Evolutionary conservation across 2,888 invertebrate genomes (phyloP), one percentile per base, ranked within the genome.

Genomic region (Camponotus fellah): DNA sequence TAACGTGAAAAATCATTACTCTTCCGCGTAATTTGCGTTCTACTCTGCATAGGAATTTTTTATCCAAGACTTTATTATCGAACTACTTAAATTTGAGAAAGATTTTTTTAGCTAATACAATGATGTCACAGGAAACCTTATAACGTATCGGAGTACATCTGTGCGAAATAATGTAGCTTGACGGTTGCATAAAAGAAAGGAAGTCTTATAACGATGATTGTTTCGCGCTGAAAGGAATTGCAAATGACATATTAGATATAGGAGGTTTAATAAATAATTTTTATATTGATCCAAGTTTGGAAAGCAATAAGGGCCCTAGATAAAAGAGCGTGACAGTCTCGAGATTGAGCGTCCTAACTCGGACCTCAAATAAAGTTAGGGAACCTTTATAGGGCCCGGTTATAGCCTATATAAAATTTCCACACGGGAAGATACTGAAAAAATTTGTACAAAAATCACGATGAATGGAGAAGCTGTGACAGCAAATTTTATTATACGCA

Each of bases 161-260:
- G 53, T n/a, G n/a, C 8, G 34, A 60, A n/a, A 72, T 60, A 60
- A 60, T 34, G 21, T 12, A 60, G 60, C 37, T 43, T 60, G 79
- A 71, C 21, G 60, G 21, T 26, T 46, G 60, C 46, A 80, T 49
- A 62, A 62, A 72, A 69, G 53, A 60, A 40, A 14, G 26, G 72
- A 80, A 80, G 60, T 43, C 79, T 71, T 37, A 37, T 12, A n/a
- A 32, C 58, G 34, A 17, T 17, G 58, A 12, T 46, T 46, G 72
- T 72, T 80, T 72, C 37, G 34, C 2, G 14, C 8, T 68, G 37
- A 60, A 72, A 72, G 14, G 46, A 72, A 80, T 80, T 62, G 79
- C 60, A 72, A 72, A 72, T 26, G 79, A 49, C 46, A 17, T 21
- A 17, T 43, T 21, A n/a, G n/a, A 53, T 46, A 34, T 34, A 17